Evolutionary conservation across 2,888 invertebrate species (phyloP), one percentile per base, ranked within the genome.

Genomic region (Penaeus monodon): DNA sequence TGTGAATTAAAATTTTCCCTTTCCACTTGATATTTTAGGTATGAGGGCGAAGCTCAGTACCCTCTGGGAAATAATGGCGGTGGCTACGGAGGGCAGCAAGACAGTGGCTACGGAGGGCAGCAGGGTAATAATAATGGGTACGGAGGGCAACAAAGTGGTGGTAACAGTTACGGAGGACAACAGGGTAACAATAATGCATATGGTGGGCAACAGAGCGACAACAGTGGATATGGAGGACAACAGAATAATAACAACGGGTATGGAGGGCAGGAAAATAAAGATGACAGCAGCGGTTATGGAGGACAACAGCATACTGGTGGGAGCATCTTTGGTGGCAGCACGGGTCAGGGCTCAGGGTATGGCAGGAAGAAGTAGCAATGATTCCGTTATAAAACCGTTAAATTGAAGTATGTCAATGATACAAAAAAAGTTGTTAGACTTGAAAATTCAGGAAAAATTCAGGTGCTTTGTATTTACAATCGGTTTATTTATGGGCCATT

Each of bases 31-130:
- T 14, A 8, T 73, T 27, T 73, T 27, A 86, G 86, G 49, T 86
- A 86, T 29, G 86, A 86, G 64, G 86, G 86, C 20, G 86, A 86
- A 38, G 86, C 86, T 14, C 86, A 86, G 65, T 86, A 86, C 70
- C 86, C 86, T 44, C n/a, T 77, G 24, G 44, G 64, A 27, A 79
- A 64, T 70, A 38, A 63, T 44, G 65, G 65, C 64, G 63, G 73
- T 33, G 79, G 79, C 3, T 57, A 57, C 24, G 85, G 85, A 24
- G 77, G 77, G 22, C 27, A 77, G 27, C 49, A 70, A n/a, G 66
- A 44, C 73, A 73, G 65, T 27, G 65, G 74, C 24, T 44, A 73
- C n/a, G 74, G 83, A 17, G 27, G 82, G 44, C 44, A 44, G 44
- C 44, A 44, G 44, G 44, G 10, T 10, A 44, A 44, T 44, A 57